Evolutionary conservation across 2,888 invertebrate genomes (phyloP).

Genomic region (Kryphioiulus occultus): DNA sequence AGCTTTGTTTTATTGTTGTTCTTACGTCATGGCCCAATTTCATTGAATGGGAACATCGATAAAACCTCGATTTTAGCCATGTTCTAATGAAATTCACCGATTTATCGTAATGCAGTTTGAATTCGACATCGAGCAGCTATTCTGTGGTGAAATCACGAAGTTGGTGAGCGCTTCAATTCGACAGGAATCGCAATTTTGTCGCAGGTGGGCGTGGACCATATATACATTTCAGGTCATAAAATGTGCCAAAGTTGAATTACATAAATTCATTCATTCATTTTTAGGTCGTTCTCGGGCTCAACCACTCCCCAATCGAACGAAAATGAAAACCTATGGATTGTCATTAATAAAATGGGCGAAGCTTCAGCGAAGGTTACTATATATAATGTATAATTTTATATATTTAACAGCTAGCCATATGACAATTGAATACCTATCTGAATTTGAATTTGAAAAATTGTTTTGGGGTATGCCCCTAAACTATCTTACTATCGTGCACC

Average conservation of each 20-base stretch:
- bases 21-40: background rate
- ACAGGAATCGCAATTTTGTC: background rate
- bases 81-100: background rate
- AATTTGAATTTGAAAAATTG: no score
- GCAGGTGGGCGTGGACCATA: constrained; percentile 24
- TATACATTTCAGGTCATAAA: background rate
- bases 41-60: background rate
- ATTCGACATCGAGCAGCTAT: constrained; percentile 45
- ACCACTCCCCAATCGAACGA: background rate
- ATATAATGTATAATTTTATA: no score
- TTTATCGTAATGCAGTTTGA: constrained; percentile 46
- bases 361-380: constrained; percentile 51
- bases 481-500: no score
- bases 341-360: constrained; percentile 52
- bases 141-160: constrained; percentile 45
- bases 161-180: constrained; percentile 14
- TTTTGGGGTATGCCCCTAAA: no score
- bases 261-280: background rate
- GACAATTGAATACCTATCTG: no score
- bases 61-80: background rate
- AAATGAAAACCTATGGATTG: constrained; percentile 13
- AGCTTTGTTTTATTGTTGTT: background rate
- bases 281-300: background rate
- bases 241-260: background rate
- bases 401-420: no score